Conservation (phyloP, 2,797 vertebrate species). For the Lerista edwardsae region DNA sequence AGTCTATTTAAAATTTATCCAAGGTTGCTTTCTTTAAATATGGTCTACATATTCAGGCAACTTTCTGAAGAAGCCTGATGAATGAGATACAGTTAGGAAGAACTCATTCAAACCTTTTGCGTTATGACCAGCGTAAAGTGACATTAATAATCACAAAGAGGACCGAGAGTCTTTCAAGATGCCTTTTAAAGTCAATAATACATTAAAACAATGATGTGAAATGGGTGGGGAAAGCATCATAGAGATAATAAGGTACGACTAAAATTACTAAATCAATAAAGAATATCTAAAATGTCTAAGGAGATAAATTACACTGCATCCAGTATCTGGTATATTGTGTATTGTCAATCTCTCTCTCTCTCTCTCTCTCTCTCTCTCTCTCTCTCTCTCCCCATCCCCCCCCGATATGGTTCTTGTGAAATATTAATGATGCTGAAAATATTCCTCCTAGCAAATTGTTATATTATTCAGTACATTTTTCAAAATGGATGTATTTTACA, state of each 20-base stretch:
- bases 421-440: conserved; percentile 43
- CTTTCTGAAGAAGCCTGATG: background rate
- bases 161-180: conserved; percentile 5
- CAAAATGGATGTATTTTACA: conserved; percentile 30
- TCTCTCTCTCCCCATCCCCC: background rate
- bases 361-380: background rate
- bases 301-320: background rate
- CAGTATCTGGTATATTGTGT: background rate
- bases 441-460: conserved; percentile 36
- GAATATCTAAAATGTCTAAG: conserved; percentile 8
- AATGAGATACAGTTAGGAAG: background rate
- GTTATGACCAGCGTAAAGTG: background rate
- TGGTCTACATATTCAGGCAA: background rate
- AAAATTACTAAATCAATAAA: conserved; percentile 12
- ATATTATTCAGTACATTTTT: conserved; percentile 43
- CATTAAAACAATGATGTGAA: background rate
- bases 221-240: conserved; percentile 4
- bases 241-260: conserved; percentile 25
- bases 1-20: conserved; percentile 10
- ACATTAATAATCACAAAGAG: conserved; percentile 7
- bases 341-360: background rate
- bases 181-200: background rate
- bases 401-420: background rate
- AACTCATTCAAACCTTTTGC: conserved; percentile 5
- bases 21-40: conserved; percentile 20